These are phyloP conservation scores for Probaryconus sp. DNA, from an alignment of 1,140 invertebrate genomes.

Conservation along the genomic window DNA sequence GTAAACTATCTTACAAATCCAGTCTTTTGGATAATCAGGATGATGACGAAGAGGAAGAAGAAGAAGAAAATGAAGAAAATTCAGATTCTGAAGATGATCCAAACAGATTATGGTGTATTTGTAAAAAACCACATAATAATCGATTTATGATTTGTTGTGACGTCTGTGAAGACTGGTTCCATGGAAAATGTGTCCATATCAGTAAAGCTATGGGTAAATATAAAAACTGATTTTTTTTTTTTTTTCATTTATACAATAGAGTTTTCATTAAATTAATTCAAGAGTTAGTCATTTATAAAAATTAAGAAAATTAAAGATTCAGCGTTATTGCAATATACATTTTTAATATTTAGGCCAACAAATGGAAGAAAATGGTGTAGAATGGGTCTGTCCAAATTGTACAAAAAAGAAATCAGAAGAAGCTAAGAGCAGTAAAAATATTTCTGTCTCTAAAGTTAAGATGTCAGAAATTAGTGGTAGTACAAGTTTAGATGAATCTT, in stretches of 20 bases:
- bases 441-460: conserved; percentile 30
- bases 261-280: conserved; percentile 8
- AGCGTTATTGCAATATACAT: conserved; percentile 10
- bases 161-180: conserved; percentile 97
- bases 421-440: conserved; percentile 50
- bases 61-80: conserved; percentile 79
- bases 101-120: conserved; percentile 96
- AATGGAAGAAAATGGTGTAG: conserved; percentile 92
- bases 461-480: conserved; percentile 21
- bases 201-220: conserved; percentile 89
- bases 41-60: conserved; percentile 73
- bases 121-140: conserved; percentile 95
- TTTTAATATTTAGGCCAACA: conserved; percentile 80
- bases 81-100: conserved; percentile 93
- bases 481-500: conserved; percentile 29
- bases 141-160: conserved; percentile 99
- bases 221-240: background rate
- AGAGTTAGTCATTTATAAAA: too few relatives aligned
- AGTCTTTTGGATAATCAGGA: conserved; percentile 27
- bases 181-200: conserved; percentile 96
- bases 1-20: conserved; percentile 38
- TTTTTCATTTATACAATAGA: conserved; percentile 1
- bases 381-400: conserved; percentile 95
- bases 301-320: background rate
- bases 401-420: conserved; percentile 80